These are phyloP conservation scores for Theristus sp. DNA, from an alignment of 2,888 invertebrate species.

Conservation along the genomic window DNA sequence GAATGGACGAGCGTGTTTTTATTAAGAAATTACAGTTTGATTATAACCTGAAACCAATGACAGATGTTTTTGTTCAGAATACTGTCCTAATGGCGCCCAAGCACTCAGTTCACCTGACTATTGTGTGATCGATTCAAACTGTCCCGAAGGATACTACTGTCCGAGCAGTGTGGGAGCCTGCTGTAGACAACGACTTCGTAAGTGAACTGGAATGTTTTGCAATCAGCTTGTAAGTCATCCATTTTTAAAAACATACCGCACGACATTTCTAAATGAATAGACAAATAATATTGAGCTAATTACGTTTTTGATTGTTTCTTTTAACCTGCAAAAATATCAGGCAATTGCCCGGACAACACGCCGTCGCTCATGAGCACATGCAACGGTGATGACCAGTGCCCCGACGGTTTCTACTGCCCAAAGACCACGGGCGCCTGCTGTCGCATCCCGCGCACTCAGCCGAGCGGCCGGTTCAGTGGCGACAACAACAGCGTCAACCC, in stretches of 20 bases:
- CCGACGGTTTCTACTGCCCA: constrained; percentile 17
- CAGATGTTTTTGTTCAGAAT: no score
- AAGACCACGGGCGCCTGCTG: constrained; percentile 14
- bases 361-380: constrained; percentile 9
- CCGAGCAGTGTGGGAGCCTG: constrained; percentile 15
- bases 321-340: no score
- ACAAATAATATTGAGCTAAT: background rate
- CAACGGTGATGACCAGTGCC: constrained; percentile 16
- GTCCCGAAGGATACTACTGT: constrained; percentile 18
- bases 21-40: no score
- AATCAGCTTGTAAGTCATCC: no score
- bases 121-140: constrained; percentile 11
- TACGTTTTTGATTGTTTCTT: background rate
- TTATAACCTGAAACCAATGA: no score
- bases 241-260: no score
- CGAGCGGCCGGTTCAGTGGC: background rate
- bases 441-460: background rate
- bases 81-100: constrained; percentile 2
- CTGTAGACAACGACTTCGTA: constrained; percentile 2
- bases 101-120: background rate
- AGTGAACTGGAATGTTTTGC: no score
- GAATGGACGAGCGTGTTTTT: no score
- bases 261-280: no score
- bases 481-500: background rate
- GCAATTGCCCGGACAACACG: constrained; percentile 7